phyloP scores from a whole-genome alignment of 2,888 invertebrate genomes.

The Dynastes hyllus region DNA sequence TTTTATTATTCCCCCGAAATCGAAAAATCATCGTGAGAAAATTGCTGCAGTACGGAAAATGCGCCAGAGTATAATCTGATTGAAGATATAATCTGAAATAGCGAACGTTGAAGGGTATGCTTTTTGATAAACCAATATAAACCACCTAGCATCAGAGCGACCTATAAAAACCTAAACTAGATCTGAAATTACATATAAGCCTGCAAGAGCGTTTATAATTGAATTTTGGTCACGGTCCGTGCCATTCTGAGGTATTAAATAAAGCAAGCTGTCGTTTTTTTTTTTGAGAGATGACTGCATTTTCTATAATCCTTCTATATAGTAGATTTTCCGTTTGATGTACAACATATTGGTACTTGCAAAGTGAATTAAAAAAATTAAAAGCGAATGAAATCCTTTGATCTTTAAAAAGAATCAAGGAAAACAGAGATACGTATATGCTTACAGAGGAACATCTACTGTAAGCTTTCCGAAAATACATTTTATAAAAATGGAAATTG shows the following conservation, averaged over 20 bases:
- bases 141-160: background rate
- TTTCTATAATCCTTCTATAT: no score
- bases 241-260: background rate
- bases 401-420: no score
- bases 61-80: conserved; percentile 24
- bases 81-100: conserved; percentile 29
- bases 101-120: conserved; percentile 18
- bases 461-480: no score
- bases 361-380: no score
- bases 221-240: background rate
- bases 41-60: conserved; percentile 29
- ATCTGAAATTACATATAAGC: conserved; percentile 3
- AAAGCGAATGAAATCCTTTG: no score
- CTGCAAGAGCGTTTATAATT: background rate
- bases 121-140: conserved; percentile 24
- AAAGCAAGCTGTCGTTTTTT: background rate
- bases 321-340: no score
- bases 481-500: no score
- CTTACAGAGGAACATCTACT: no score
- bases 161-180: conserved; percentile 3
- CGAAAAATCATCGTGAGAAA: conserved; percentile 19
- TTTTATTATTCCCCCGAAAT: conserved; percentile 23
- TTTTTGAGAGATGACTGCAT: no score
- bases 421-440: no score
- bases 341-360: no score